A percentile compares a stretch with the other conserved stretches of the same genome.
Evolutionary conservation across 2,888 invertebrate genomes (phyloP).

Genomic region (Thymelicus lineola): DNA sequence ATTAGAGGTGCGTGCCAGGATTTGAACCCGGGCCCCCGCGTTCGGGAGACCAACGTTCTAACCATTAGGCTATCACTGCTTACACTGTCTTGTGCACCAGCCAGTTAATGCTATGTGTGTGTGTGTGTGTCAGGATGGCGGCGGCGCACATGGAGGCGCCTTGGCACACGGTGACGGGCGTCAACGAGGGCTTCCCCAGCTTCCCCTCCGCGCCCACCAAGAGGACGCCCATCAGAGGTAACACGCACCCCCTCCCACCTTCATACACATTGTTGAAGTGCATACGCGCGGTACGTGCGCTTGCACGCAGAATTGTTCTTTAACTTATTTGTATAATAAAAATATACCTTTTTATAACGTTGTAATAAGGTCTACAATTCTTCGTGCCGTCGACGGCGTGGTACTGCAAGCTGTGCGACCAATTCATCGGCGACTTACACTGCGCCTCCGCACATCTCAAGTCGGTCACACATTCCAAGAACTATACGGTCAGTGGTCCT

Average conservation of each 20-base stretch:
- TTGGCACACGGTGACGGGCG: constrained; percentile 88
- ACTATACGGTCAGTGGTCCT: constrained; percentile 88
- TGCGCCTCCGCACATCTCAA: constrained; percentile 95
- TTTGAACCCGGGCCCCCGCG: too few species aligned
- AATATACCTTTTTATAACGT: too few species aligned
- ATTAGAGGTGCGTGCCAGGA: too few species aligned
- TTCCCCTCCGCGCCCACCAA: constrained; percentile 90
- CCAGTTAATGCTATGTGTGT: not conserved
- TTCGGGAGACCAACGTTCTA: too few species aligned
- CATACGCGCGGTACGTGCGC: too few species aligned
- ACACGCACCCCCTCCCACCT: too few species aligned
- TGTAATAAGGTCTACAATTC: constrained; percentile 90
- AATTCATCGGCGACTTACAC: constrained; percentile 95
- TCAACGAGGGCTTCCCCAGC: constrained; percentile 88
- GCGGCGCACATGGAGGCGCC: constrained; percentile 87
- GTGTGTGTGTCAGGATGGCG: constrained; percentile 65
- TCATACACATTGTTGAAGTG: too few species aligned
- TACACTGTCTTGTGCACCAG: too few species aligned
- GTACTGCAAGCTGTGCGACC: constrained; percentile 95
- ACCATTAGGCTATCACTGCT: too few species aligned
- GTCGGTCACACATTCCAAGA: constrained; percentile 91
- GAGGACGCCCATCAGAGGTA: constrained; percentile 93
- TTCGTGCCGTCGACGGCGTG: constrained; percentile 94
- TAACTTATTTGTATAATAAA: too few species aligned
- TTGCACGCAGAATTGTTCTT: too few species aligned